Base-by-base conservation (phyloP, 2,797 vertebrate genomes). In the Avahi laniger region DNA sequence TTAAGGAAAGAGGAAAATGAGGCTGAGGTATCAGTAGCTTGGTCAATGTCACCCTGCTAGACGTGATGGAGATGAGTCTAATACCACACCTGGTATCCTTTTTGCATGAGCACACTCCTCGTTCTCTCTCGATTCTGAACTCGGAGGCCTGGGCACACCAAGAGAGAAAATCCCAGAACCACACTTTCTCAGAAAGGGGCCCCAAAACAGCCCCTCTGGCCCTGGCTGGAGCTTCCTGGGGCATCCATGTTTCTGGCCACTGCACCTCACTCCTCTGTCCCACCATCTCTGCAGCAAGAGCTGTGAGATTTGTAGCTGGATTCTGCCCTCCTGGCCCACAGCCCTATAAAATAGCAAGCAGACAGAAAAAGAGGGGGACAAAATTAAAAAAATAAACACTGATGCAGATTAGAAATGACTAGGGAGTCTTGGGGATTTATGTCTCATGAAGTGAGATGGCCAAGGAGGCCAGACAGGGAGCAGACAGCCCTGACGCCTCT, bases 401-500 rank as follows among this genome's bases (percentile, higher is more conserved):
- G 95, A 97, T 75, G 96, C 91, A 96, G 95, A 98, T 97, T 97
- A 95, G 94, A 97, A 96, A 96, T 97, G 97, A 97, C 96, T 87
- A 38, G 94, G 63, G 97, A 93, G 89, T 95, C 96, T 93, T 87
- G 59, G 75, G 94, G 96, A 97, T 97, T 98, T 97, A 97, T 61
- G 76, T 95, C 94, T 97, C 90, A 81, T 88, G 87, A 95, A 96
- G 63, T 72, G 35, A 95, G 93, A 96, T 96, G 97, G 95, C 92
- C 87, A 78, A 80, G 84, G 89, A 95, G 97, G 95, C 96, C 97
- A 97, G 97, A 98, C 97, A 92, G 94, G 81, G 97, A 96, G 93
- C 96, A 97, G 96, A 95, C 94, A 94, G 96, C 95, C 93, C 97
- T 96, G 97, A 97, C 96, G 97, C 97, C 97, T 97, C 97, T 97